Conservation (phyloP, 37 sponge, comb jelly and placozoan species). For the Diacarnus erythraeanus region DNA sequence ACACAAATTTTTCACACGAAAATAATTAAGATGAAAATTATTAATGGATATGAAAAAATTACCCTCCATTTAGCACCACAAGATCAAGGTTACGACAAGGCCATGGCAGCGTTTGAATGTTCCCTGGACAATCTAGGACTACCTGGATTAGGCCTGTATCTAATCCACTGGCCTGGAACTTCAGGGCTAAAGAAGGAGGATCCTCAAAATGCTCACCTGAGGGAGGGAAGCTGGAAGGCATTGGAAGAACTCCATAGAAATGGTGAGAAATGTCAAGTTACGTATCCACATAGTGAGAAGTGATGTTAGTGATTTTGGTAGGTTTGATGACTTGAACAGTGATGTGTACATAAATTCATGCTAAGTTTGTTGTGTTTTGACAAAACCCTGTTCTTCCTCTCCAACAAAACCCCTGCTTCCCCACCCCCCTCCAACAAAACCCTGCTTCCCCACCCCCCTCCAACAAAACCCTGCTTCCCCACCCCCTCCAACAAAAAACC, state of each 20-base stretch:
- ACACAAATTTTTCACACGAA: no score
- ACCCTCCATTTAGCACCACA: slow-evolving; percentile 11
- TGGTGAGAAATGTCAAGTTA: slow-evolving; percentile 2
- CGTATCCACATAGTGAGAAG: background rate
- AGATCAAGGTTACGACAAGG: slow-evolving; percentile 64
- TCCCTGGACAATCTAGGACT: slow-evolving; percentile 16
- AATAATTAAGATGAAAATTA: no score
- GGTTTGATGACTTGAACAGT: no score
- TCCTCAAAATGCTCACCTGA: slow-evolving; percentile 17
- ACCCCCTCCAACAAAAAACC: no score
- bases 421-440: no score
- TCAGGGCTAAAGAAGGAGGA: slow-evolving; percentile 34
- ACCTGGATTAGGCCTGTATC: slow-evolving; percentile 43
- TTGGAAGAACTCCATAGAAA: slow-evolving; percentile 52
- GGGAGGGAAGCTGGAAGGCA: slow-evolving; percentile 68
- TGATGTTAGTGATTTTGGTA: no score
- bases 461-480: no score
- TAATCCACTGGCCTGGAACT: slow-evolving; percentile 76
- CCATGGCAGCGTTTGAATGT: slow-evolving; percentile 24
- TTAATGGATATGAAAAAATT: background rate
- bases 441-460: no score
- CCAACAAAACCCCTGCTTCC: no score
- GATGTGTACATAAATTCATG: no score
- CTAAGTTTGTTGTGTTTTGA: no score
- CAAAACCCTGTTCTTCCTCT: no score